Conservation (phyloP, 2,888 invertebrate genomes). For the Tenthredo livida region DNA sequence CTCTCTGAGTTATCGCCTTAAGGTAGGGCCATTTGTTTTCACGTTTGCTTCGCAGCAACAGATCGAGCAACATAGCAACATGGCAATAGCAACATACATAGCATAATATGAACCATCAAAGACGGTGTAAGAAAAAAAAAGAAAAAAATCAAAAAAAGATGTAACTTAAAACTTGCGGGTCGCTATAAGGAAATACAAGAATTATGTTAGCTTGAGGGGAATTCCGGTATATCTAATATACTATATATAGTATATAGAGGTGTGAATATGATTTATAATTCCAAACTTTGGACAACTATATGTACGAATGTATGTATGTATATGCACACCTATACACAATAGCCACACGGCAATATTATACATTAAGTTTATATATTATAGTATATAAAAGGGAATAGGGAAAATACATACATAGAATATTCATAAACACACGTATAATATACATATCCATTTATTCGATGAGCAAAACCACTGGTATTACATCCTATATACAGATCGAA, state of each 20-base stretch:
- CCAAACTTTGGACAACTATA: slow-evolving; percentile 38
- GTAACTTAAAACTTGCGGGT: slow-evolving; percentile 47
- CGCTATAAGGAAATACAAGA: slow-evolving; percentile 41
- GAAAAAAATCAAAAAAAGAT: slow-evolving; percentile 17
- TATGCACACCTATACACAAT: too few species aligned
- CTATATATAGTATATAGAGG: not conserved
- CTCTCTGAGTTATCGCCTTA: slow-evolving; percentile 32
- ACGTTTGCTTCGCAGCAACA: not conserved
- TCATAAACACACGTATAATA: not conserved
- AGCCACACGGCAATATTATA: not conserved
- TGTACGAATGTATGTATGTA: not conserved
- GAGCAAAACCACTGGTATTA: too few species aligned
- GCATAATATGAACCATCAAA: not conserved
- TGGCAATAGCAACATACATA: not conserved
- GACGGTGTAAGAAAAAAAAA: slow-evolving; percentile 6
- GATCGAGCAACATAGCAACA: not conserved
- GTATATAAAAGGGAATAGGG: not conserved
- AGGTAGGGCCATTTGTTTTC: slow-evolving; percentile 42
- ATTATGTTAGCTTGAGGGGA: slow-evolving; percentile 45
- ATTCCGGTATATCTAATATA: not conserved
- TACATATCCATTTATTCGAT: not conserved
- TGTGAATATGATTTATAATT: slow-evolving; percentile 55
- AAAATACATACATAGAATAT: not conserved
- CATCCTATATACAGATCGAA: too few species aligned
- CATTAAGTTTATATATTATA: not conserved